These are phyloP conservation scores for Atta texana DNA, from an alignment of 1,140 invertebrate species.

Conservation along the genomic window DNA sequence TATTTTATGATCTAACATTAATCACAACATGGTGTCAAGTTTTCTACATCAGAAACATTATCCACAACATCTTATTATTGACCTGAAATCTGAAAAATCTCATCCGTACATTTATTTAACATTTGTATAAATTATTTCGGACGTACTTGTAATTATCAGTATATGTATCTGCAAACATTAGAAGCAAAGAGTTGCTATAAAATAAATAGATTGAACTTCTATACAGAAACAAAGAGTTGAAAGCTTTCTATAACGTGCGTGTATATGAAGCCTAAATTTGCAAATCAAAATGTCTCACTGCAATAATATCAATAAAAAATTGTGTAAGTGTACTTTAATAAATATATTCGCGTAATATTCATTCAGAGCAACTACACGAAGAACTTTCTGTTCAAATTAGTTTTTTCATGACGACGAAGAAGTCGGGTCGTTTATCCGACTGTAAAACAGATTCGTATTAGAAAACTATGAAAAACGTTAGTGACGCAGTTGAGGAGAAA, in stretches of 20 bases:
- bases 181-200: neutral
- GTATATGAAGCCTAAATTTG: neutral
- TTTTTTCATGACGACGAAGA: neutral
- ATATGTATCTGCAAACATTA: neutral
- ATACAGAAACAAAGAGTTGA: no score
- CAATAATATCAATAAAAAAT: neutral
- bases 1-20: conserved; percentile 14
- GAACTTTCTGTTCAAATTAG: neutral
- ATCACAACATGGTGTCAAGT: neutral
- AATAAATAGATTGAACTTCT: no score
- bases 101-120: neutral
- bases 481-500: neutral
- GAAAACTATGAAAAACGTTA: neutral
- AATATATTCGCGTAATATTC: neutral
- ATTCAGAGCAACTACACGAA: neutral
- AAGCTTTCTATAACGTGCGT: no score
- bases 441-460: conserved; percentile 37
- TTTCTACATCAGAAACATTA: neutral
- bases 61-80: neutral
- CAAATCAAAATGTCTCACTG: neutral
- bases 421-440: neutral
- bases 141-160: neutral
- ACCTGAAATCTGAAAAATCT: neutral
- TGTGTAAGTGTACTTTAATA: neutral
- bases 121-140: neutral